phyloP scores from a whole-genome alignment of 2,113 vertebrate genomes.

The Pantherophis guttatus region DNA sequence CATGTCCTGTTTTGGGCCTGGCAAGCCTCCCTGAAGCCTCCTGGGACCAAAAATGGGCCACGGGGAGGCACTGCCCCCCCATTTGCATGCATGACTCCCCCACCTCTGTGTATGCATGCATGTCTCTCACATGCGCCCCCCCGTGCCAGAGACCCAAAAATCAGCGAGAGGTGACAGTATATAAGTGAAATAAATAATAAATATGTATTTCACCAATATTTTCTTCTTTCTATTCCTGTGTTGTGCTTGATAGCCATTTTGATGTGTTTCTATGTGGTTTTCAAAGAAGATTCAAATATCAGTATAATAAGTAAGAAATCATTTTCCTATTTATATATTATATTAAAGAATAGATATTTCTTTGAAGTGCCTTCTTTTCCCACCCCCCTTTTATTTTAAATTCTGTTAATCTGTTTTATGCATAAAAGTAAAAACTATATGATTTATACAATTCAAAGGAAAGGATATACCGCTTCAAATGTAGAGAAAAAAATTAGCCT shows the following conservation, averaged over 20 bases:
- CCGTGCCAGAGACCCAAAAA: too few species aligned
- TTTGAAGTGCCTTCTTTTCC: not conserved
- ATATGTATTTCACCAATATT: not conserved
- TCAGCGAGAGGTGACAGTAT: not conserved
- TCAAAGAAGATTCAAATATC: not conserved
- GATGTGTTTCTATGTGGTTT: not conserved
- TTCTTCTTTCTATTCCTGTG: not conserved
- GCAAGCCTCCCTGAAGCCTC: too few species aligned
- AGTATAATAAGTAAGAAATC: not conserved
- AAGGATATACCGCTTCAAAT: not conserved
- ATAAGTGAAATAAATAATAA: not conserved
- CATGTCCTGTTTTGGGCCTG: too few species aligned
- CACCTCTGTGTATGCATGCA: too few species aligned
- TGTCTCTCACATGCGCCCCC: too few species aligned
- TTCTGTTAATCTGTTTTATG: not conserved
- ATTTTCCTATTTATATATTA: not conserved
- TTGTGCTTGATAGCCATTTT: not conserved
- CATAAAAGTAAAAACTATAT: not conserved
- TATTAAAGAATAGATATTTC: not conserved
- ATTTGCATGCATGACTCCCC: too few species aligned
- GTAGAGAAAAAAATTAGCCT: not conserved
- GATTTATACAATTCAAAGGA: not conserved
- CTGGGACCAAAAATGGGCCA: too few species aligned
- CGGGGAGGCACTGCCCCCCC: too few species aligned
- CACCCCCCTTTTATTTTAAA: not conserved